Evolutionary conservation across 2,888 invertebrate genomes (phyloP), one percentile per base, ranked within the genome.

Genomic region (Amitus sp.): DNA sequence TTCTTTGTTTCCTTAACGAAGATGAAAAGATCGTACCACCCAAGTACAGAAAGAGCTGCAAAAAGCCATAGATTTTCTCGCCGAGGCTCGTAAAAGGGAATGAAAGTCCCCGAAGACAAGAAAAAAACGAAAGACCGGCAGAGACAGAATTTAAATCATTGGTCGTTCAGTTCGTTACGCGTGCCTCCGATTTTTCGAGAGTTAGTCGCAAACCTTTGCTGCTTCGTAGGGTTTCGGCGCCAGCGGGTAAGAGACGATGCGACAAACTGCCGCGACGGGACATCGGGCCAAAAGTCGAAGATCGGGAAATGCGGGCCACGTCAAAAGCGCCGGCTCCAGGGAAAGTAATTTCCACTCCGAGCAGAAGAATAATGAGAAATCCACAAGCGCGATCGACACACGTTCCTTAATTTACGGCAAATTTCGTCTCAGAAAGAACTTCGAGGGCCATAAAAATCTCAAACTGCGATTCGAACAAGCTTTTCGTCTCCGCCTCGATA

Each of bases 91-190:
- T 23, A 23, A 23, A 23, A 7, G 7, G 23, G 23, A 23, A n/a
- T 6, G 9, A 17, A 39, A 15, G 17, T 12, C 15, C 17, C n/a
- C n/a, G n/a, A 13, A 12, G 15, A 39, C 12, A 23, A 23, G 23
- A 23, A 23, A 23, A 23, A 23, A 7, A 7, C 3, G 7, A 23
- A 7, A 23, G 7, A 23, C 23, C n/a, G n/a, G n/a, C n/a, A n/a
- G n/a, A n/a, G n/a, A n/a, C 51, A 60, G 53, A 60, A 57, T 50
- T 53, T 57, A 53, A 53, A 62, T 52, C 53, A 61, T 59, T 50
- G 62, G 57, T 30, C 43, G 57, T 58, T 52, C 53, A 42, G 47
- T 47, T 55, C 55, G 60, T 60, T 60, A 60, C 60, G 53, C 54
- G 60, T 47, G 60, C 47, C 37, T 23, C 49, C 40, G 15, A 33